phyloP scores from a whole-genome alignment of 1,140 invertebrate genomes.

The Lucilia sericata region DNA sequence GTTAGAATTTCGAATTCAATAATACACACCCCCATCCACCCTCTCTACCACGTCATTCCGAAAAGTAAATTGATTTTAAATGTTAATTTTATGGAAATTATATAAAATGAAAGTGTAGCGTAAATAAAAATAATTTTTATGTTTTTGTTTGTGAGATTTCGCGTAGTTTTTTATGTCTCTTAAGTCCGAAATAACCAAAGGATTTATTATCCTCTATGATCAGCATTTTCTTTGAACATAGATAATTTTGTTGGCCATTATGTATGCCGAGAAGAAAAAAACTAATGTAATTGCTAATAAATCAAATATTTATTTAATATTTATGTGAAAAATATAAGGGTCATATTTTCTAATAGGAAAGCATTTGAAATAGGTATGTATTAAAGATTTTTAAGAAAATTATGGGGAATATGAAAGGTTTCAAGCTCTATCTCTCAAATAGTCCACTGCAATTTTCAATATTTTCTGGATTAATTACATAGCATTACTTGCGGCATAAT shows the following conservation, averaged over 20 bases:
- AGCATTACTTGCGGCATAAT: no score
- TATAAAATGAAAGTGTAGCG: not conserved
- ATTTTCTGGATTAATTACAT: no score
- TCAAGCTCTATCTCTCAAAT: no score
- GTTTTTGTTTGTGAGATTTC: not conserved
- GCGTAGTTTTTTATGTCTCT: not conserved
- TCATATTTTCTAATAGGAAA: not conserved
- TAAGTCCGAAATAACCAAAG: not conserved
- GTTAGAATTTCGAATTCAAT: not conserved
- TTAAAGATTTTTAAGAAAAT: no score
- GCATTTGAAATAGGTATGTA: no score
- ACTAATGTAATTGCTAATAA: no score
- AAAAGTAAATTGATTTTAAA: conserved; percentile 19
- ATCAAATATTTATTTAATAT: no score
- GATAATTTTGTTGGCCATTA: no score
- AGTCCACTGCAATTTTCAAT: no score
- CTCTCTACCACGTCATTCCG: not conserved
- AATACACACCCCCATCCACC: no score
- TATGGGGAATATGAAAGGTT: no score
- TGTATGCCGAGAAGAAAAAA: no score
- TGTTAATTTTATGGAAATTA: conserved; percentile 26
- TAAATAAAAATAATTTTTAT: not conserved
- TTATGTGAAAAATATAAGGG: not conserved
- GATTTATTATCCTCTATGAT: not conserved
- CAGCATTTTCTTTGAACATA: not conserved